Evolutionary conservation across 2,888 invertebrate species (phyloP).

Genomic region (Megastigmus dorsalis): DNA sequence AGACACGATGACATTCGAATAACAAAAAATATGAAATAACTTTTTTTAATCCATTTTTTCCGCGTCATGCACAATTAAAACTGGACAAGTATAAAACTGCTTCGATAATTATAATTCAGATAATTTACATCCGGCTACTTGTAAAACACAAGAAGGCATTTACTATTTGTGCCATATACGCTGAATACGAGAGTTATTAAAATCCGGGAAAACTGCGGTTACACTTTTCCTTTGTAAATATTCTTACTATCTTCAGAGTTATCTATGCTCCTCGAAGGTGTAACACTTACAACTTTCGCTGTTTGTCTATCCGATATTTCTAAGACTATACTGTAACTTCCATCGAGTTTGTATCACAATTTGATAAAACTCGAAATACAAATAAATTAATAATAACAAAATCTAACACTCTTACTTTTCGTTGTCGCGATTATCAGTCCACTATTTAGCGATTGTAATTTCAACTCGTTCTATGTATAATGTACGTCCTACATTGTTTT

Average conservation of each 20-base stretch:
- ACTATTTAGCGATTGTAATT: neutral
- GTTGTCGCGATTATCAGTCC: too few species aligned
- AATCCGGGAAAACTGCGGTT: conserved; percentile 16
- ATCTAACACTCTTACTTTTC: too few species aligned
- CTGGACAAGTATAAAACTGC: too few species aligned
- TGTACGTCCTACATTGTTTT: neutral
- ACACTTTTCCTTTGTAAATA: conserved; percentile 38
- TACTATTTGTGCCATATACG: too few species aligned
- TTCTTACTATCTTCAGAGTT: conserved; percentile 39
- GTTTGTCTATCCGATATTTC: conserved; percentile 60
- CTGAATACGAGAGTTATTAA: conserved; percentile 16
- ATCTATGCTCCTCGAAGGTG: conserved; percentile 38
- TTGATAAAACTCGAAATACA: neutral
- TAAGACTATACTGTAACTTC: conserved; percentile 40
- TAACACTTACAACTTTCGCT: conserved; percentile 57
- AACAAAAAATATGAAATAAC: neutral
- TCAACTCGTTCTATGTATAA: neutral
- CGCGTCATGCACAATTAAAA: too few species aligned
- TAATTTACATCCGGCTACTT: too few species aligned
- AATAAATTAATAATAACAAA: too few species aligned
- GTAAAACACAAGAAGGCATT: too few species aligned
- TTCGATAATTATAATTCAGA: too few species aligned
- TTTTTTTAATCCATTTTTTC: too few species aligned
- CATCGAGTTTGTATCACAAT: conserved; percentile 2
- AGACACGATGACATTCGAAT: neutral